Base-by-base conservation (phyloP, 2,797 vertebrate genomes). In the Phrynocephalus forsythii region DNA sequence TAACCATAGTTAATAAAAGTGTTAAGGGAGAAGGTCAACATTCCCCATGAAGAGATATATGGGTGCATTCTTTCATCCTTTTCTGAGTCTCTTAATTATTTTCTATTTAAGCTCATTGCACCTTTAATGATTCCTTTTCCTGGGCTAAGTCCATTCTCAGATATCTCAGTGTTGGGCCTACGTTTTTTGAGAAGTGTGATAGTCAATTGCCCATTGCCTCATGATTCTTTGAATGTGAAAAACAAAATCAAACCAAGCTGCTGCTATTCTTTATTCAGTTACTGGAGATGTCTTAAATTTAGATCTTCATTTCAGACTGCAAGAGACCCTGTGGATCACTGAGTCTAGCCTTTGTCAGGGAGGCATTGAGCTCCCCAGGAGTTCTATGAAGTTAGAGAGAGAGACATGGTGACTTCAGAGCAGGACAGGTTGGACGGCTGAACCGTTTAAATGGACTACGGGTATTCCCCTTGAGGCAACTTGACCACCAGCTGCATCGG, bases 191-290 rank as follows among this genome's bases (percentile, higher is more conserved):
- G 71, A 84, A 71, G 67, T 2, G 2, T 77, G 68, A 18, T 75
- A 28, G 38, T 38, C 28, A 83, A 89, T 38, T 83, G 85, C 77
- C 48, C 2, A 82, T 79, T 67, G 3, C 77, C 56, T 60, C 56
- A 60, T 90, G 75, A 52, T 77, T 68, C 81, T 60, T 60, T 2
- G 15, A 60, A 69, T 0, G 13, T 63, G 52, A 75, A 76, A 2
- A 44, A 60, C 15, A 16, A 44, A 44, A 44, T 60, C 56, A 60
- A 60, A 60, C 56, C 56, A 10, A 60, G 56, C 9, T 60, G 56
- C 56, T 60, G 56, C 56, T 60, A 6, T 60, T 60, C 56, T 9
- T 16, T 4, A 60, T 9, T 6, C 56, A 60, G 56, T 16, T 60
- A 16, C 15, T 60, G 56, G 9, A 9, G 56, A 2, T 60, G 3